Evolutionary conservation across 2,797 vertebrate genomes (phyloP), one percentile per base, ranked within the genome.

Genomic region (Aplochiton taeniatus): DNA sequence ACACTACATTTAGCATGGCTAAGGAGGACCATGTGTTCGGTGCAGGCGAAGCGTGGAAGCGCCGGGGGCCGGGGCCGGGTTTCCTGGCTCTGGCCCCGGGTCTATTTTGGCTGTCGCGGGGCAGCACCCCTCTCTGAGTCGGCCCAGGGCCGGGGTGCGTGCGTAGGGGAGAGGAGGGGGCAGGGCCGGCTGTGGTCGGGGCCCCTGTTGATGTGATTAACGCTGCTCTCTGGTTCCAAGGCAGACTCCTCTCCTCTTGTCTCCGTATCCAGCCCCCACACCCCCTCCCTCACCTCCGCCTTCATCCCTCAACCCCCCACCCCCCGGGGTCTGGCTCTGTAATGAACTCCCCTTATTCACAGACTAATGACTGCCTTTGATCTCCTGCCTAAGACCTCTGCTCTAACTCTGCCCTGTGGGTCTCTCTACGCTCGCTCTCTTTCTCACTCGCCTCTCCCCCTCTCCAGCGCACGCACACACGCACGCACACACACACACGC

Each of bases 361-460:
- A 82, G 85, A 87, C 91, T 93, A 93, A 93, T 93, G 91, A 93
- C 90, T 91, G 83, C 89, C 92, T 93, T 93, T 93, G 92, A 93
- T 93, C 92, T 92, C 81, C 84, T 78, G 83, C 86, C 85, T 31
- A 59, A 93, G 91, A 93, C 91, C 91, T 90, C 90, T 89, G 88
- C 89, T 91, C 89, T 87, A 82, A 83, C 87, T 88, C 87, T 89
- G 87, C 85, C 90, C 87, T 84, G 85, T 75, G 78, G 88, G 82
- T 80, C 77, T 83, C 78, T 79, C 78, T 77, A 74, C 72, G 48
- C 71, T 18, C 44, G n/a, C 53, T 31, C 53, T 13, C 53, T 52
- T 19, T 11, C 53, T 31, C 14, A 17, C n/a, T 48, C 13, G 5
- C 47, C 50, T 55, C 66, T 67, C 52, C 45, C 61, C 59, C 62